phyloP scores from a whole-genome alignment of 1,140 invertebrate species.

The Asobara japonica region DNA sequence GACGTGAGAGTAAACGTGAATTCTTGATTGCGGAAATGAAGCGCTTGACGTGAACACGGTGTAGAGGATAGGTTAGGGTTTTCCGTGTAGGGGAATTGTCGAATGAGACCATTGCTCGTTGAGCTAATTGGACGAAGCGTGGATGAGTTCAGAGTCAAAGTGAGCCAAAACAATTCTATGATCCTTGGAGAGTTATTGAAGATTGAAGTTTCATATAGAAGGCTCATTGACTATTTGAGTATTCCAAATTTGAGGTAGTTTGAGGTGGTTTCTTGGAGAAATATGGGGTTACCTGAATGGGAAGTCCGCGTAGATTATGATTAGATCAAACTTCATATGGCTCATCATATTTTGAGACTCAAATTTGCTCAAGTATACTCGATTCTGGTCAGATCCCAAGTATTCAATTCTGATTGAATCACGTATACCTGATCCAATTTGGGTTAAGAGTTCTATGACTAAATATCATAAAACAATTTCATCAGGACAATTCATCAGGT shows the following conservation, averaged over 20 bases:
- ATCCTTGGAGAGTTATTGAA: neutral
- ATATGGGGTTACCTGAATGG: too few species aligned
- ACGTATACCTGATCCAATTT: too few species aligned
- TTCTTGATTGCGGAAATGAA: conserved; percentile 52
- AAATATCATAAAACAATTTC: too few species aligned
- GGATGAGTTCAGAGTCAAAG: conserved; percentile 24
- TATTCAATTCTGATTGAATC: too few species aligned
- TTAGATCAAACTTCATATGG: too few species aligned
- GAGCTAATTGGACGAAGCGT: conserved; percentile 33
- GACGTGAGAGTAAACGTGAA: conserved; percentile 47
- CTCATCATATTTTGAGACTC: too few species aligned
- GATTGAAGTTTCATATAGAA: neutral
- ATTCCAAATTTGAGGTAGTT: neutral
- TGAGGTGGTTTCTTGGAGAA: neutral
- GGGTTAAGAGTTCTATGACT: too few species aligned
- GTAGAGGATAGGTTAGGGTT: neutral
- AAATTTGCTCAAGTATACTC: too few species aligned
- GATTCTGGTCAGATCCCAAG: too few species aligned
- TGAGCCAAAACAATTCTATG: conserved; percentile 26
- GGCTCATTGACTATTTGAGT: neutral
- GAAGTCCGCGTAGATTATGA: too few species aligned
- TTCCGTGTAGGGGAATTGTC: neutral
- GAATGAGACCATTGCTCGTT: conserved; percentile 30
- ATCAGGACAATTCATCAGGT: too few species aligned
- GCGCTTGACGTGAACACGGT: conserved; percentile 14